phyloP scores from a whole-genome alignment of 1,140 invertebrate genomes.

The Patella vulgata region DNA sequence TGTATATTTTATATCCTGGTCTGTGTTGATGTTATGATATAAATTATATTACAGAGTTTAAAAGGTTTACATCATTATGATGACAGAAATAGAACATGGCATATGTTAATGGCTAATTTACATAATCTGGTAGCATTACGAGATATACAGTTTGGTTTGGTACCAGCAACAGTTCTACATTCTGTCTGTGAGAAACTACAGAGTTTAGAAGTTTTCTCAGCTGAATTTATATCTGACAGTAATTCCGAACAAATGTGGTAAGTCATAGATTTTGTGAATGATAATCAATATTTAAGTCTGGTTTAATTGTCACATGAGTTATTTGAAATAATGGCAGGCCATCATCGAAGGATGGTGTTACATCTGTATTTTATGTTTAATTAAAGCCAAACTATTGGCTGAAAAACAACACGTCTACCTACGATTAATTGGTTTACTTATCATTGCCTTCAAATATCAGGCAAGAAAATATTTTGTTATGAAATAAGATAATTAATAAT shows the following conservation, averaged over 20 bases:
- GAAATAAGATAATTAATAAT: too few relatives aligned
- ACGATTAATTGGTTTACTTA: too few relatives aligned
- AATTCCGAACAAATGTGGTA: constrained; percentile 42
- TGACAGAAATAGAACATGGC: constrained; percentile 42
- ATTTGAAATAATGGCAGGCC: too few relatives aligned
- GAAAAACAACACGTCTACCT: too few relatives aligned
- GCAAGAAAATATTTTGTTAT: too few relatives aligned
- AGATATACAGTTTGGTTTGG: constrained; percentile 43
- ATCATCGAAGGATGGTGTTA: too few relatives aligned
- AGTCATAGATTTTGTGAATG: too few relatives aligned
- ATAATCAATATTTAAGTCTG: too few relatives aligned
- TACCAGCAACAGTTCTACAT: constrained; percentile 47
- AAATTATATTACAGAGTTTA: constrained; percentile 27
- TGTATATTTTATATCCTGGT: neutral
- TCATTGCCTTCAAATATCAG: too few relatives aligned
- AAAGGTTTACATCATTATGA: constrained; percentile 31
- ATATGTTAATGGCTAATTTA: constrained; percentile 37
- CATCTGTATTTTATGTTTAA: too few relatives aligned
- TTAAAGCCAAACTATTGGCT: too few relatives aligned
- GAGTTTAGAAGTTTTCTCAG: constrained; percentile 38
- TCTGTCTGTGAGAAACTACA: constrained; percentile 36
- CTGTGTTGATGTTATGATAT: neutral
- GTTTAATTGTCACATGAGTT: too few relatives aligned
- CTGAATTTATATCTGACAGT: constrained; percentile 45
- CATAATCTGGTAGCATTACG: constrained; percentile 30